Evolutionary conservation across 30 jellyfish, hydroid and myxozoan species (phyloP).

Genomic region (Cassiopea xamachana): DNA sequence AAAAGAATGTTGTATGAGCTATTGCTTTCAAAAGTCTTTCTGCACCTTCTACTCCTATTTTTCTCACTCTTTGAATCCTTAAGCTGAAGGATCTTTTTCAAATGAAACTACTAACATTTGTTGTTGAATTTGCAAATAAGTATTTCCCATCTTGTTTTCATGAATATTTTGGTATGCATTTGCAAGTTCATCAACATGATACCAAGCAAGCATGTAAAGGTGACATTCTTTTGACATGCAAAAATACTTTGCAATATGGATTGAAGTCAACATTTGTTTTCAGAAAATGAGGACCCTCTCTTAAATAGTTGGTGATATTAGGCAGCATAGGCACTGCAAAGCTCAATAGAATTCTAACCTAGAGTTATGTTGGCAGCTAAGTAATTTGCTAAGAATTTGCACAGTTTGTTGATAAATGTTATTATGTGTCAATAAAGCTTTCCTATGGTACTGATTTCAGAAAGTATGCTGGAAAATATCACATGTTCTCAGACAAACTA

Average conservation of each 20-base stretch:
- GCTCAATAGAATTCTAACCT: too few species aligned
- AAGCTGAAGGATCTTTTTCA: constrained; percentile 48
- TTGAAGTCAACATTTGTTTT: too few species aligned
- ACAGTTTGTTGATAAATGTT: too few species aligned
- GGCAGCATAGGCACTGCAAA: too few species aligned
- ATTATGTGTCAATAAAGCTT: too few species aligned
- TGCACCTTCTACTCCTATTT: constrained; percentile 42
- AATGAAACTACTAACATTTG: constrained; percentile 47
- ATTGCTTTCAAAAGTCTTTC: constrained; percentile 28
- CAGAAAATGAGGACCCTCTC: too few species aligned
- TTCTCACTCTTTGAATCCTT: constrained; percentile 16
- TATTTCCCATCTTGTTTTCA: constrained; percentile 24
- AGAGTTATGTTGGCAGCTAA: too few species aligned
- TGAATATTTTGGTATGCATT: not conserved
- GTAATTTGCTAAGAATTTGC: too few species aligned
- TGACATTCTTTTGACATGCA: constrained; percentile 15
- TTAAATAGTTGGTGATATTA: too few species aligned
- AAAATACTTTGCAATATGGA: constrained; percentile 14
- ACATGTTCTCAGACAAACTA: too few species aligned
- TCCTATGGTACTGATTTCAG: too few species aligned
- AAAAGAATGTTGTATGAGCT: constrained; percentile 54
- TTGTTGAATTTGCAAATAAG: constrained; percentile 31
- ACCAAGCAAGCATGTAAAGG: constrained; percentile 21
- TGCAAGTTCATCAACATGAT: constrained; percentile 28
- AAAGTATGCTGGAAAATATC: too few species aligned